These are phyloP conservation scores for Epizoanthus fatuus DNA, from an alignment of 92 coral and sea anemone species.

Conservation along the genomic window DNA sequence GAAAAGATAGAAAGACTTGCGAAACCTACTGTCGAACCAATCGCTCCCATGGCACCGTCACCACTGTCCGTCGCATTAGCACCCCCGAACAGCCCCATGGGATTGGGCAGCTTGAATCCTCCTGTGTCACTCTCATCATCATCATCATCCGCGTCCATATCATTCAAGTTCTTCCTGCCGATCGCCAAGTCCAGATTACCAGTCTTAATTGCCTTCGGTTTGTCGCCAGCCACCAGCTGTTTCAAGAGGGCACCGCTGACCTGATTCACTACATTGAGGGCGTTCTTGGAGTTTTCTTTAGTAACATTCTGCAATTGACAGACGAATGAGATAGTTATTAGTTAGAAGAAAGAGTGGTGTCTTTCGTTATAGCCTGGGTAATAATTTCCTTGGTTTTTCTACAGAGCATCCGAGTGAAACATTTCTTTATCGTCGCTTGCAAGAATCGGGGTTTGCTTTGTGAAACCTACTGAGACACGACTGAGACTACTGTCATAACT, in stretches of 20 bases:
- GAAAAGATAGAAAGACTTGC: background rate
- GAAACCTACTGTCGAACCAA: conserved; percentile 87
- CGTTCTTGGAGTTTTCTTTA: conserved; percentile 88
- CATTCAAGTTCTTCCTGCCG: conserved; percentile 78
- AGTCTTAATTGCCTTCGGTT: conserved; percentile 86
- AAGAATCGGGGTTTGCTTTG: too few species aligned
- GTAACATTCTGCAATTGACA: conserved; percentile 52
- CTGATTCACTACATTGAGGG: conserved; percentile 82
- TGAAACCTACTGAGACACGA: too few species aligned
- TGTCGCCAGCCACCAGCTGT: conserved; percentile 92
- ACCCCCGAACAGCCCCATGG: conserved; percentile 87
- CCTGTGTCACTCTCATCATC: conserved; percentile 81
- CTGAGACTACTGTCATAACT: too few species aligned
- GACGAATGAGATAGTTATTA: too few species aligned
- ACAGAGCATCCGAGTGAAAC: too few species aligned
- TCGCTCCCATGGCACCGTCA: conserved; percentile 87
- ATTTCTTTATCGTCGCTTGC: too few species aligned
- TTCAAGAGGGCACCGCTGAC: conserved; percentile 86
- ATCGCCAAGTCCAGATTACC: conserved; percentile 83
- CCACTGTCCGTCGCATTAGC: conserved; percentile 85
- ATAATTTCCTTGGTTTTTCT: too few species aligned
- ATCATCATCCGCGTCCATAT: conserved; percentile 72
- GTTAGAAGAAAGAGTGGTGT: too few species aligned
- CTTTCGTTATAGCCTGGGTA: too few species aligned
- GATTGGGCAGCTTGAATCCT: conserved; percentile 82